Evolutionary conservation across 2,797 vertebrate species (phyloP).

Genomic region (Diglossa cyanea): DNA sequence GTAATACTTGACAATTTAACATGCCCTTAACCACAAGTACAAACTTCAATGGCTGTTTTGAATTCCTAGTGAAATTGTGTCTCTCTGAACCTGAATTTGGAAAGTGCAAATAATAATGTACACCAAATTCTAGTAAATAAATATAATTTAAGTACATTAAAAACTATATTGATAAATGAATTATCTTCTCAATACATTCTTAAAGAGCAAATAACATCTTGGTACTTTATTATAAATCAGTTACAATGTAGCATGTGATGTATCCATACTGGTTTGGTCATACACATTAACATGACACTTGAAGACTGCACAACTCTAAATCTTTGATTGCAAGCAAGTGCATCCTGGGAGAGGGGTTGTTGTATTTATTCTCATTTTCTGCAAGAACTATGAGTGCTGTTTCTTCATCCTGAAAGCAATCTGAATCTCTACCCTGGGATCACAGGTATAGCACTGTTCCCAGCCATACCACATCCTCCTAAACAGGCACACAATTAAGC

Average conservation of each 20-base stretch:
- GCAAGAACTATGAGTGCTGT: background rate
- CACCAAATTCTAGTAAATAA: background rate
- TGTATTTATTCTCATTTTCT: background rate
- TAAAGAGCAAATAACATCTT: background rate
- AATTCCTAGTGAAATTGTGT: background rate
- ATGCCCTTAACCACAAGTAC: background rate
- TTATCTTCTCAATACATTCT: background rate
- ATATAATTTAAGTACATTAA: background rate
- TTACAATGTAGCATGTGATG: background rate
- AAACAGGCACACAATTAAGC: slow-evolving; percentile 6
- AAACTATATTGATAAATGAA: background rate
- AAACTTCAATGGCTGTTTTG: background rate
- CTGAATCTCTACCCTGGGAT: background rate
- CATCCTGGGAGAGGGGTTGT: background rate
- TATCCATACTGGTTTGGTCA: background rate
- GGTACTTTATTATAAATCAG: background rate
- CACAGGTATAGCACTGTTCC: background rate
- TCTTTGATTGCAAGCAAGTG: background rate
- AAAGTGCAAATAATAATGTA: background rate
- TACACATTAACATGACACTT: background rate
- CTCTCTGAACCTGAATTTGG: background rate
- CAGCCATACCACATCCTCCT: background rate
- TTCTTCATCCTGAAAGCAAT: background rate
- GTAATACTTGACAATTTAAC: background rate
- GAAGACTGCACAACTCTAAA: background rate